Conservation (phyloP, 2,888 invertebrate genomes). For the Pemphredon lugubris region DNA sequence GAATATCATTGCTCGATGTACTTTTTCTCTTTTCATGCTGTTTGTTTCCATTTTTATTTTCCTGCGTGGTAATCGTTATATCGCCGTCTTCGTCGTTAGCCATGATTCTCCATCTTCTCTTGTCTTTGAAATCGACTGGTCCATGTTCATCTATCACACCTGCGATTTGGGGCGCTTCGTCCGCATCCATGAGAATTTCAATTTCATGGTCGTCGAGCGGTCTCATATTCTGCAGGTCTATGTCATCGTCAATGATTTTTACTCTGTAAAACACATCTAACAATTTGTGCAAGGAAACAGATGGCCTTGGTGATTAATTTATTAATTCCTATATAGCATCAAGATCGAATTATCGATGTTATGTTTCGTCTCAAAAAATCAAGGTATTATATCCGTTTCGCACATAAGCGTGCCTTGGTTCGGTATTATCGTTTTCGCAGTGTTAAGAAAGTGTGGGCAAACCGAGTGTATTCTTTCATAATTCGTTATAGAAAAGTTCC, state of each 20-base stretch:
- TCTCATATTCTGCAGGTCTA: conserved; percentile 85
- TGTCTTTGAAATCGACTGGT: conserved; percentile 73
- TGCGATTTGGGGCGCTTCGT: conserved; percentile 95
- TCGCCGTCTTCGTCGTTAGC: conserved; percentile 74
- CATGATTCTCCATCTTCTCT: conserved; percentile 79
- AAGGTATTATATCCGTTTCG: conserved; percentile 9
- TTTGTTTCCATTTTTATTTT: conserved; percentile 5
- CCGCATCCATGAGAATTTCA: conserved; percentile 87
- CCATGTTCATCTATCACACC: conserved; percentile 90
- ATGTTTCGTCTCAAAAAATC: not conserved
- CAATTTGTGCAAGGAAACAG: conserved; percentile 41
- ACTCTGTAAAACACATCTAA: conserved; percentile 83
- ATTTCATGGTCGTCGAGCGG: conserved; percentile 85
- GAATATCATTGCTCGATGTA: conserved; percentile 48
- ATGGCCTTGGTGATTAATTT: conserved; percentile 12
- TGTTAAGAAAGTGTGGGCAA: conserved; percentile 15
- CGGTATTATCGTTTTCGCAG: not conserved
- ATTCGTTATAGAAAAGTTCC: conserved; percentile 22
- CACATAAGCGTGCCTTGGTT: conserved; percentile 10
- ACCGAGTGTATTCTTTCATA: conserved; percentile 6
- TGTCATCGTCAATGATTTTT: conserved; percentile 93
- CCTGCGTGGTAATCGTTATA: conserved; percentile 40
- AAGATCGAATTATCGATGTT: conserved; percentile 4
- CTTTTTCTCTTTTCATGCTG: not conserved
- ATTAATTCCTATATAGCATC: conserved; percentile 18